Conservation (phyloP, 2,797 vertebrate species). For the Sebastolobus altivelis region DNA sequence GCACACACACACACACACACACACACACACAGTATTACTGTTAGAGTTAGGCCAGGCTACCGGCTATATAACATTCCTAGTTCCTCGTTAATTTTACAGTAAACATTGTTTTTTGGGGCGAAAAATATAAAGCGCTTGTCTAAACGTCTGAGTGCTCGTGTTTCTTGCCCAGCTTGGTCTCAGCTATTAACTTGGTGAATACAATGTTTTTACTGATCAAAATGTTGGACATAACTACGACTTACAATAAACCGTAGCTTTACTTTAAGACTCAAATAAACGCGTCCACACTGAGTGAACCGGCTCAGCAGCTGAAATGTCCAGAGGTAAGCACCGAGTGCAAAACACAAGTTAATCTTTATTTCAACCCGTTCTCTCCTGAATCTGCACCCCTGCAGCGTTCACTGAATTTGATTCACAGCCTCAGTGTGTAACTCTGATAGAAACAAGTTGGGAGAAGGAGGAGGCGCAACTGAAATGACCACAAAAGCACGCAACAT, state of each 20-base stretch:
- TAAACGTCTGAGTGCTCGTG: too few relatives aligned
- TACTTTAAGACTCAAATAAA: neutral
- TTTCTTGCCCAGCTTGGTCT: neutral
- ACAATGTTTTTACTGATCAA: neutral
- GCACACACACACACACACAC: slow-evolving; percentile 29
- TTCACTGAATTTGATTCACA: neutral
- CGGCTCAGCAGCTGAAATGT: neutral
- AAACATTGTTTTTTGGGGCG: neutral
- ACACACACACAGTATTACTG: slow-evolving; percentile 8
- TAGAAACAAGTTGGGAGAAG: neutral
- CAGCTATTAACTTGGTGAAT: neutral
- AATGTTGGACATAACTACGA: neutral
- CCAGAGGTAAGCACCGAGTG: too few relatives aligned
- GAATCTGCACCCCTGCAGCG: neutral
- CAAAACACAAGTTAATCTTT: neutral
- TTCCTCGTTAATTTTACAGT: neutral
- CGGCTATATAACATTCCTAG: neutral
- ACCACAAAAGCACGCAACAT: neutral
- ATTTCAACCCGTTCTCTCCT: neutral
- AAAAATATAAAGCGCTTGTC: too few relatives aligned
- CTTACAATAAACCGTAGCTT: neutral
- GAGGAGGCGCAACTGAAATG: neutral
- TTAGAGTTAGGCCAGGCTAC: neutral
- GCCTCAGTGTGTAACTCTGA: neutral
- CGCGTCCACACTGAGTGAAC: neutral